phyloP scores from a whole-genome alignment of 2,113 vertebrate species.

The Prinia subflava region DNA sequence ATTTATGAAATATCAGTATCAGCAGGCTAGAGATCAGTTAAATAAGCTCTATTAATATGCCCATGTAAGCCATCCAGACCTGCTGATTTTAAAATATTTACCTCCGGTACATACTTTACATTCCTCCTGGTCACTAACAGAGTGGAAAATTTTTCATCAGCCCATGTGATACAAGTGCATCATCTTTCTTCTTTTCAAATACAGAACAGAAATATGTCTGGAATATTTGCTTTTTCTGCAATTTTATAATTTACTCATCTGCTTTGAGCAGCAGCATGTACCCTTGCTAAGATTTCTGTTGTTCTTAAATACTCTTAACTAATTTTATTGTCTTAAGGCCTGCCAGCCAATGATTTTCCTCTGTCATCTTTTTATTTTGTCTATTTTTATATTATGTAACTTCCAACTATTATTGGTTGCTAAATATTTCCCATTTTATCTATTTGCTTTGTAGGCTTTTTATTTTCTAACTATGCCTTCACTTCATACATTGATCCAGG shows the following conservation, averaged over 20 bases:
- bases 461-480: background rate
- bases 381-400: background rate
- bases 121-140: background rate
- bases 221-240: slow-evolving; percentile 18
- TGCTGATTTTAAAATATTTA: slow-evolving; percentile 43
- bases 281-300: background rate
- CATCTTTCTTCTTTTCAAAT: slow-evolving; percentile 25
- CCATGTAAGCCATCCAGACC: background rate
- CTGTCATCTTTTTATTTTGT: background rate
- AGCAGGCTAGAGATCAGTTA: background rate
- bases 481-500: background rate
- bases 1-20: background rate
- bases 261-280: background rate
- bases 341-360: slow-evolving; percentile 1
- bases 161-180: background rate
- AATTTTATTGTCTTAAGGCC: background rate
- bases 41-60: background rate
- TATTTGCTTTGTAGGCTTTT: slow-evolving; percentile 13
- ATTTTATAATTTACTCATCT: background rate
- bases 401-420: slow-evolving; percentile 13
- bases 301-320: background rate
- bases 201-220: background rate
- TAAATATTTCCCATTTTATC: background rate
- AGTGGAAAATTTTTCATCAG: slow-evolving; percentile 2
- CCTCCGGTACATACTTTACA: background rate